These are phyloP conservation scores for Pycnomerus fuliginosus DNA, from an alignment of 2,888 invertebrate genomes.

Conservation along the genomic window DNA sequence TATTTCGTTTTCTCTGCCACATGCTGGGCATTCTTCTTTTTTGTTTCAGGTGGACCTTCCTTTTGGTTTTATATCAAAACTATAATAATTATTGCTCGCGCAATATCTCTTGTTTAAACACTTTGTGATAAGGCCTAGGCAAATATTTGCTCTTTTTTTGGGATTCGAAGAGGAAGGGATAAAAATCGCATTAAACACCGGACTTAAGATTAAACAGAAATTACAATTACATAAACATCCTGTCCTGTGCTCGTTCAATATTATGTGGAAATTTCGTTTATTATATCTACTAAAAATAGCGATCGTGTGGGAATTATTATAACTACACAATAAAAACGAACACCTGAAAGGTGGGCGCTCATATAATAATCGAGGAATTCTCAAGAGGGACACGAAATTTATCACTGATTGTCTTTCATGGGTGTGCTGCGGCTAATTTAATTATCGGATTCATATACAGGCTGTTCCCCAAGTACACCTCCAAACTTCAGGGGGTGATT, in stretches of 20 bases:
- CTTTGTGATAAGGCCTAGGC: no score
- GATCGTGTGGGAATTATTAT: conserved; percentile 31
- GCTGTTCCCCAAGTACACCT: no score
- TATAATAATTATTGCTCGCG: no score
- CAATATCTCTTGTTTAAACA: no score
- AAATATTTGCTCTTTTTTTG: no score
- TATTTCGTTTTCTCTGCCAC: no score
- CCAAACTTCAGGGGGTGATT: no score
- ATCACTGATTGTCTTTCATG: conserved; percentile 12
- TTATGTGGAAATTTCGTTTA: conserved; percentile 33
- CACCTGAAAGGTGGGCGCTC: conserved; percentile 31
- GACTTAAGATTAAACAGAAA: conserved; percentile 29
- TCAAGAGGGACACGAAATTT: conserved; percentile 6
- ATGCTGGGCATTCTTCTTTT: conserved; percentile 30
- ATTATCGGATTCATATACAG: conserved; percentile 1
- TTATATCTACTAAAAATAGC: conserved; percentile 36
- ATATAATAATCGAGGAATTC: no score
- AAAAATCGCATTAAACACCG: conserved; percentile 7
- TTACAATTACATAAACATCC: conserved; percentile 34
- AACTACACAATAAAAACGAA: conserved; percentile 31
- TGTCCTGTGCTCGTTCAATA: conserved; percentile 31
- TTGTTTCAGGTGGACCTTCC: conserved; percentile 8
- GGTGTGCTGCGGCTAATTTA: conserved; percentile 5
- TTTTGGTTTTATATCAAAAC: not conserved
- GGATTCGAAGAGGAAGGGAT: no score